Base-by-base conservation (phyloP, 2,113 vertebrate genomes). In the Heteronetta atricapilla region DNA sequence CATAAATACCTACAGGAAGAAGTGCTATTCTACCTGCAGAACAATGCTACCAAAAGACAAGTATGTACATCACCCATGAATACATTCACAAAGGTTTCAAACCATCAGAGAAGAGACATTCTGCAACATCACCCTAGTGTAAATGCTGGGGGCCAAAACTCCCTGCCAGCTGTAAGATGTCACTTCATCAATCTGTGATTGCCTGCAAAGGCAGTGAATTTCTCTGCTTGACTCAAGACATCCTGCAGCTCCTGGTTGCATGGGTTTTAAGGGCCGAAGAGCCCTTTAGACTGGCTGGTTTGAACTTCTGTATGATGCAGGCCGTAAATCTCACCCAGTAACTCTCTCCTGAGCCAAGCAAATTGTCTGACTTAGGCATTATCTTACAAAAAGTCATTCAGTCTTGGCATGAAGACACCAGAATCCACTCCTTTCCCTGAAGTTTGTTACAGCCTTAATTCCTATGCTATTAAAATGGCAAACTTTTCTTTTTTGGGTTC, bases 171-270 rank as follows among this genome's bases (percentile, higher is more conserved):
- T 77, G 77, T 83, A 69, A 82, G 34, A 26, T 26, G 12, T 16
- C 16, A 16, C 33, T 81, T 67, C 28, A 28, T 75, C 28, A 15
- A 29, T 78, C 60, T 62, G 18, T 83, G 68, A 36, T 42, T 79
- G 26, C 50, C 63, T 73, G 58, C 17, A 60, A 82, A 60, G 50
- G 40, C 55, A 69, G 58, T 29, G 50, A 82, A 60, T 26, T 68
- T 12, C 3, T 76, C 26, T 36, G 16, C 0, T 0, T 55, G 34
- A 82, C 42, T 60, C 31, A 10, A 34, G 14, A 52, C 42, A 64
- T 56, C 53, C 26, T 69, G 22, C 38, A 29, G 60, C 56, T 90
- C 33, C 62, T 10, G 28, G 29, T 82, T 78, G n/a, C 4, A 2
- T 13, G 50, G 46, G 10, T 86, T 82, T 90, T 55, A 87, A 85